Conservation (phyloP, 2,888 invertebrate species). For the Cephus nigrinus region DNA sequence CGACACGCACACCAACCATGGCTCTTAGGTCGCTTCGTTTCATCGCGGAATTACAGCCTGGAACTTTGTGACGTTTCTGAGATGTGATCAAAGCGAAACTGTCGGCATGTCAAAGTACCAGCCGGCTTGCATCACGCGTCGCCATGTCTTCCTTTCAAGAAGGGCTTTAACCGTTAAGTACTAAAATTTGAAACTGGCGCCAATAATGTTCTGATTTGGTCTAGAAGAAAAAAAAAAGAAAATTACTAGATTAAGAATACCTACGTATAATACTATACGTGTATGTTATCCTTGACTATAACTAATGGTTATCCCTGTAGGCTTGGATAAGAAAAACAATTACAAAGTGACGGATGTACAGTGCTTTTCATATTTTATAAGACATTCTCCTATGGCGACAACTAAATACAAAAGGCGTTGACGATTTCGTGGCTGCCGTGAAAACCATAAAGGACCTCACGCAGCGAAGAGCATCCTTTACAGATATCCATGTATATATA, state of each 20-base stretch:
- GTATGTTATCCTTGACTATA: not conserved
- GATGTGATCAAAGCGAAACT: constrained; percentile 31
- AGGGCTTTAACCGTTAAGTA: not conserved
- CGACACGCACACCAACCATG: constrained; percentile 7
- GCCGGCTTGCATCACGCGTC: constrained; percentile 29
- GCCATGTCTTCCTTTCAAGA: not conserved
- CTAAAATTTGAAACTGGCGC: not conserved
- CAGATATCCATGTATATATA: not conserved
- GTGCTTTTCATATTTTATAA: not conserved
- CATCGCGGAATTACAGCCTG: constrained; percentile 25
- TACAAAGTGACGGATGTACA: not conserved
- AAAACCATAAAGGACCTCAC: constrained; percentile 1
- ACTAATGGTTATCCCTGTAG: not conserved
- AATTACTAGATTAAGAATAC: not conserved
- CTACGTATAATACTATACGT: not conserved
- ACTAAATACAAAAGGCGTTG: constrained; percentile 5
- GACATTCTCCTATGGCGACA: not conserved
- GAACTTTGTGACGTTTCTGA: constrained; percentile 26
- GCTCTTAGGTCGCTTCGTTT: constrained; percentile 14
- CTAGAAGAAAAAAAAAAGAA: not conserved
- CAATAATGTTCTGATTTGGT: not conserved
- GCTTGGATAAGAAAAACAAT: not conserved
- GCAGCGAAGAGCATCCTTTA: not conserved
- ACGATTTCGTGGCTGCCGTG: constrained; percentile 5
- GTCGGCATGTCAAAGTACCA: constrained; percentile 21